A percentile compares a stretch with the other conserved stretches of the same genome.
These are phyloP conservation scores for Dione juno DNA, from an alignment of 2,888 invertebrate genomes.

Conservation along the genomic window DNA sequence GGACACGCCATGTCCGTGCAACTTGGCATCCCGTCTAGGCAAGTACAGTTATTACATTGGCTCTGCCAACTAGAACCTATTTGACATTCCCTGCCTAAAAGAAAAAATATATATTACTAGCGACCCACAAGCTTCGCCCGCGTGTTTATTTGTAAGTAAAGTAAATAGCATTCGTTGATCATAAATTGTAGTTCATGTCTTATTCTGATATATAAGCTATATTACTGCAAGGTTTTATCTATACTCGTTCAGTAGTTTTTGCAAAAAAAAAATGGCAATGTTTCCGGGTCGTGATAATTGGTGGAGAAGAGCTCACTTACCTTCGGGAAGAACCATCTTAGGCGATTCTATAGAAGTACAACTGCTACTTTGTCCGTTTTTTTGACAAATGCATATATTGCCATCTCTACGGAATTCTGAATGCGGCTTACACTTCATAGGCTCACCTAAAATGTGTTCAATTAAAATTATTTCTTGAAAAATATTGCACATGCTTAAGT, in stretches of 20 bases:
- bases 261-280: no score
- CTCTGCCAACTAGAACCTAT: slow-evolving; percentile 54
- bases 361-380: slow-evolving; percentile 57
- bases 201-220: no score
- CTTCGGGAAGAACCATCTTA: neutral
- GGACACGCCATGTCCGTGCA: slow-evolving; percentile 57
- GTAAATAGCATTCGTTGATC: no score
- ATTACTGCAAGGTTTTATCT: no score
- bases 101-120: neutral
- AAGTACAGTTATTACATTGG: slow-evolving; percentile 62
- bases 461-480: no score
- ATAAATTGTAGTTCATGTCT: no score
- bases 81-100: slow-evolving; percentile 52
- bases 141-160: no score
- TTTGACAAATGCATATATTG: slow-evolving; percentile 78
- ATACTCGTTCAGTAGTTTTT: no score
- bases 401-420: slow-evolving; percentile 75
- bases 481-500: no score
- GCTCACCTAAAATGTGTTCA: slow-evolving; percentile 54
- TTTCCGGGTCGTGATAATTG: no score
- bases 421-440: slow-evolving; percentile 70
- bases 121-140: no score
- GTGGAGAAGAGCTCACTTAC: slow-evolving; percentile 3
- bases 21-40: slow-evolving; percentile 48
- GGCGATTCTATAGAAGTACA: slow-evolving; percentile 67